These are phyloP conservation scores for Luffia ferchaultella DNA, from an alignment of 2,888 invertebrate species.

Conservation along the genomic window DNA sequence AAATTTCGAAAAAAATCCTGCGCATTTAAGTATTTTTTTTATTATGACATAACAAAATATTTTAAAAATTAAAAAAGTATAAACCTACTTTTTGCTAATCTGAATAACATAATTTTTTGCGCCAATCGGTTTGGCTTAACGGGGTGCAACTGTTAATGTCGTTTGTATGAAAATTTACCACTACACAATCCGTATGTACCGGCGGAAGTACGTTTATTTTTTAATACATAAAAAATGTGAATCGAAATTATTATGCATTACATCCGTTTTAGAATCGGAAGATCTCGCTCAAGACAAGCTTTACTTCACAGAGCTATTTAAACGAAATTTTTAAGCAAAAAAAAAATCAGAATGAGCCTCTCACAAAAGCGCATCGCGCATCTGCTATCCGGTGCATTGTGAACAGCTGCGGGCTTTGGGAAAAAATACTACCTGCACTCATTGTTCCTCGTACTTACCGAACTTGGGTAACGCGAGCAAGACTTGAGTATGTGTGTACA, in stretches of 20 bases:
- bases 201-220: too few relatives aligned
- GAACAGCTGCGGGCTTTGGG: conserved; percentile 35
- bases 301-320: conserved; percentile 9
- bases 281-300: conserved; percentile 17
- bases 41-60: too few relatives aligned
- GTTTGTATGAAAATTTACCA: too few relatives aligned
- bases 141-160: too few relatives aligned
- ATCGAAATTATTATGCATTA: conserved; percentile 16
- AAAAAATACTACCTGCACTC: conserved; percentile 48
- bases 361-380: conserved; percentile 39
- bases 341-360: conserved; percentile 20
- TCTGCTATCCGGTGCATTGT: conserved; percentile 45
- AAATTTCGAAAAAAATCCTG: too few relatives aligned
- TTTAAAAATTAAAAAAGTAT: too few relatives aligned
- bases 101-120: too few relatives aligned
- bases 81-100: too few relatives aligned
- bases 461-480: neutral
- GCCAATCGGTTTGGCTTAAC: too few relatives aligned
- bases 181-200: too few relatives aligned
- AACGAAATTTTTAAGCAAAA: conserved; percentile 20
- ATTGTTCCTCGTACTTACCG: conserved; percentile 2
- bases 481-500: too few relatives aligned
- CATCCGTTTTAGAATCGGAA: conserved; percentile 22
- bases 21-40: too few relatives aligned
- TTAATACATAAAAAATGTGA: neutral